Base-by-base conservation (phyloP, 1,140 invertebrate species). In the Scylla paramamosain region DNA sequence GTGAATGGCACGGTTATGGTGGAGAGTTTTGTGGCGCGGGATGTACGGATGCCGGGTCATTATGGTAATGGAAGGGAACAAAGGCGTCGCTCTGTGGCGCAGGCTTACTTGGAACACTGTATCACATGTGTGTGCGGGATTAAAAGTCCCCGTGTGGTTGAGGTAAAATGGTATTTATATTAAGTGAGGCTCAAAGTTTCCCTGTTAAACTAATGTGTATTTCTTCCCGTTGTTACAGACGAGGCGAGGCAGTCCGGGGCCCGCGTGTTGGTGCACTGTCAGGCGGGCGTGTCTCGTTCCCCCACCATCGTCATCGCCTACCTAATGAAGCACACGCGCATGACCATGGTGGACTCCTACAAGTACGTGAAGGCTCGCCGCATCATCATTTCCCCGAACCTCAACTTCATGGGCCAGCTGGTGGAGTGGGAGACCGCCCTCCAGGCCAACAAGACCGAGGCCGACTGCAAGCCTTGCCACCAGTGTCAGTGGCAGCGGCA, bases 381-480 rank as follows among this genome's bases (percentile, higher is more conserved):
- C 89, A 98, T 98, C 46, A 99, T 99, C 97, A 99, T 99, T 96
- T 99, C 99, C 88, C 99, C 99, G 0, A 99, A 99, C 97, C 98
- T 99, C 87, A 99, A 99, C 97, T 99, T 99, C 97, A 99, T 99
- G 98, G 99, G 98, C 14, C 99, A 99, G 97, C 97, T 99, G 96
- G 97, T 99, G 67, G 98, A 99, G 96, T 98, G 99, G 96, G 99
- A 99, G 96, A 98, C 98, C 96, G 97, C 97, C 93, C 97, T 98
- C 94, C 97, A 97, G 45, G 97, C 97, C 95, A 97, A 93, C 59
- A 96, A 95, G 84, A 94, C 88, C 32, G 94, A 96, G 89, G 92
- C 95, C 0, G 96, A 96, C 28, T 95, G 94, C 31, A 97, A 97
- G 93, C 97, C 97, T 67, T 97, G 97, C 90, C 97, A 97, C 92